Conservation (phyloP, 2,113 vertebrate genomes). For the Chloropsis hardwickii region DNA sequence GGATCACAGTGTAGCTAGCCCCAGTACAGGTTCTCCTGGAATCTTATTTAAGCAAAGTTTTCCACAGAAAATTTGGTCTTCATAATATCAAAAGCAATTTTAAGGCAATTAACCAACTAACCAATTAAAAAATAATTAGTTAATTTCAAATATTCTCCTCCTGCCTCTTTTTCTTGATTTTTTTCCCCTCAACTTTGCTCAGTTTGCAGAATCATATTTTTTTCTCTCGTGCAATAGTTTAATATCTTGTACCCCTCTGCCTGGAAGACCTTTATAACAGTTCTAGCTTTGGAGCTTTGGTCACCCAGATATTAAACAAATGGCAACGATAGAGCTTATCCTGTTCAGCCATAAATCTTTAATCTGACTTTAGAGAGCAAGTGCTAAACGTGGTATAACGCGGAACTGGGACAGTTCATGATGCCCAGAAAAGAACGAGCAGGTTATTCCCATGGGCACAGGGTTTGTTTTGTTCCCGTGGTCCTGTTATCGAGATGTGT, state of each 20-base stretch:
- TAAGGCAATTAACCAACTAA: too few relatives aligned
- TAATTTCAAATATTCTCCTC: neutral
- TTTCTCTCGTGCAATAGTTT: neutral
- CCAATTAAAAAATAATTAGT: neutral
- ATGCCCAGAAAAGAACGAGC: neutral
- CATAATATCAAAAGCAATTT: neutral
- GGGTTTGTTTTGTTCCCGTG: neutral
- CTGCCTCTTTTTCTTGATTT: neutral
- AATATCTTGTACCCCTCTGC: neutral
- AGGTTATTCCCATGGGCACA: neutral
- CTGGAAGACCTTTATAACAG: neutral
- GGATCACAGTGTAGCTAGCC: neutral
- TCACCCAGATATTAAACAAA: slow-evolving; percentile 1
- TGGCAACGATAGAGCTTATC: neutral
- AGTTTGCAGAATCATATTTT: neutral
- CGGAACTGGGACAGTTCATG: neutral
- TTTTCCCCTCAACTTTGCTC: neutral
- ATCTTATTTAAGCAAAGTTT: neutral
- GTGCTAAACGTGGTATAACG: neutral
- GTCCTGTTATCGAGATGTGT: neutral
- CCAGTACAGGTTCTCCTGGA: neutral
- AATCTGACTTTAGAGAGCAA: slow-evolving; percentile 9
- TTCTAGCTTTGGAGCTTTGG: neutral
- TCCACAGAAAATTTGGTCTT: neutral
- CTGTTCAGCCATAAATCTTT: neutral